Evolutionary conservation across 2,797 vertebrate genomes (phyloP).

Genomic region (Spheniscus humboldti): DNA sequence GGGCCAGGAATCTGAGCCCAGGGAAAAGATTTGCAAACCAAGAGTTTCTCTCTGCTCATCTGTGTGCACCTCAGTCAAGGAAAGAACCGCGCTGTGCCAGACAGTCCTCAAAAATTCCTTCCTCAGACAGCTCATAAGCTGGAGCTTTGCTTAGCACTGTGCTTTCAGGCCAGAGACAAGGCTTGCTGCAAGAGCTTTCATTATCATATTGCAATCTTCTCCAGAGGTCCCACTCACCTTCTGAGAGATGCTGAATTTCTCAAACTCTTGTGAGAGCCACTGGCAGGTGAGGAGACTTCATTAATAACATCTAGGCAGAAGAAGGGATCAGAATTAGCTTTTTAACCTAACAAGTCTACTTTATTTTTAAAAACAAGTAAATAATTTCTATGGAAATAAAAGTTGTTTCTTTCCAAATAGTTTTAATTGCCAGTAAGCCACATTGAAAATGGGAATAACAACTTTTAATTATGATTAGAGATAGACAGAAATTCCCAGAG

Average conservation of each 20-base stretch:
- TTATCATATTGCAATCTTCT: background rate
- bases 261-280: background rate
- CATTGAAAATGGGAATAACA: background rate
- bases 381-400: background rate
- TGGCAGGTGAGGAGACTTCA: background rate
- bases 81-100: background rate
- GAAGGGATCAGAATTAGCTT: background rate
- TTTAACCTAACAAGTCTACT: background rate
- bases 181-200: background rate
- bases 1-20: background rate
- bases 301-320: background rate
- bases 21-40: background rate
- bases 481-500: slow-evolving; percentile 33
- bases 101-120: background rate
- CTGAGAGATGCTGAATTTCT: background rate
- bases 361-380: background rate
- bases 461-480: slow-evolving; percentile 27
- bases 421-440: background rate
- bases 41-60: background rate
- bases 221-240: background rate
- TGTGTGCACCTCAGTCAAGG: background rate
- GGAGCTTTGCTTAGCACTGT: background rate
- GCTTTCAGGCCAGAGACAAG: background rate
- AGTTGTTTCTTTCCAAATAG: background rate
- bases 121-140: background rate